Evolutionary conservation across 2,888 invertebrate species (phyloP).

Genomic region (Papilio gigon): DNA sequence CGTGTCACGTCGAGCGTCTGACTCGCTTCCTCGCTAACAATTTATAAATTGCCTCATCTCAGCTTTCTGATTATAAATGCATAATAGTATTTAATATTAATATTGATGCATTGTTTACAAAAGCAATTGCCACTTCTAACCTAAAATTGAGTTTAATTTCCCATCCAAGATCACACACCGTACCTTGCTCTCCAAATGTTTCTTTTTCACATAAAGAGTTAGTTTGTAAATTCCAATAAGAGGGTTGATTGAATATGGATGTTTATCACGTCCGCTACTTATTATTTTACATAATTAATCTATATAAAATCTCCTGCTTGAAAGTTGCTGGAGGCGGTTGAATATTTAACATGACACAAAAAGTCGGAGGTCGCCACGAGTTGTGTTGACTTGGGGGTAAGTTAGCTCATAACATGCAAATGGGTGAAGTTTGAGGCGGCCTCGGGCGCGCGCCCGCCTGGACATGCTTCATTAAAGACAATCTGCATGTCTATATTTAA

Average conservation of each 20-base stretch:
- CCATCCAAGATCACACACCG: too few relatives aligned
- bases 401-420: constrained; percentile 79
- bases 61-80: not conserved
- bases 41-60: not conserved
- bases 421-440: constrained; percentile 66
- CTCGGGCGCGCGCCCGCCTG: constrained; percentile 24
- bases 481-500: not conserved
- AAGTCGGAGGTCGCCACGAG: not conserved
- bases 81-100: not conserved
- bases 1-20: constrained; percentile 42
- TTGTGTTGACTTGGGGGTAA: constrained; percentile 47
- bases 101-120: too few relatives aligned
- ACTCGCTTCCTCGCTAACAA: constrained; percentile 24
- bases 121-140: too few relatives aligned
- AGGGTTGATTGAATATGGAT: not conserved
- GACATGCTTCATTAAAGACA: constrained; percentile 19
- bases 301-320: not conserved
- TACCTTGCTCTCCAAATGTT: too few relatives aligned
- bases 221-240: too few relatives aligned
- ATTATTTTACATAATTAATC: constrained; percentile 3
- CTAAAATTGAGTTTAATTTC: too few relatives aligned
- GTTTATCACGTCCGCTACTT: not conserved
- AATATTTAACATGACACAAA: constrained; percentile 19
- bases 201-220: too few relatives aligned
- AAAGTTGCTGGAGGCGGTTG: not conserved